phyloP scores from a whole-genome alignment of 2,113 vertebrate species.

The Phoenicopterus ruber region DNA sequence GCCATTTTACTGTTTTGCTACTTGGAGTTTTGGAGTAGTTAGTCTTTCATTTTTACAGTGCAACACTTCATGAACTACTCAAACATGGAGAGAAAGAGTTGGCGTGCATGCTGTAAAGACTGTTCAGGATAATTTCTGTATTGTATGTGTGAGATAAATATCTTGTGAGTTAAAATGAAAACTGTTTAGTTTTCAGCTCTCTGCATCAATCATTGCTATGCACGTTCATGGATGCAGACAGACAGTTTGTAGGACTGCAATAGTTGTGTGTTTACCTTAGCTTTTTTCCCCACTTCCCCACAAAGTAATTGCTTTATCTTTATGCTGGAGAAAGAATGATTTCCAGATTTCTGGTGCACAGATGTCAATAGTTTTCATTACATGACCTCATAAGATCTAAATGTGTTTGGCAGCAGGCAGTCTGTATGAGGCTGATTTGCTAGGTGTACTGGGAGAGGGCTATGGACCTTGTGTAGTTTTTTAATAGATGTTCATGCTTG shows the following conservation, averaged over 20 bases:
- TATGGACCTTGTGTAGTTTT: neutral
- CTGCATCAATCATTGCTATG: neutral
- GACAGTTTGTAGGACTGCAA: neutral
- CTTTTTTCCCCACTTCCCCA: neutral
- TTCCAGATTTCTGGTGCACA: no score
- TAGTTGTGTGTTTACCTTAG: neutral
- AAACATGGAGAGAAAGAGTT: neutral
- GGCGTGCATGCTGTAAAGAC: neutral
- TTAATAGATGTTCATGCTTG: neutral
- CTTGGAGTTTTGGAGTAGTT: neutral
- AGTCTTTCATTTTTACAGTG: slow-evolving; percentile 25
- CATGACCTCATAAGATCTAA: slow-evolving; percentile 17
- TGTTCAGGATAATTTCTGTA: neutral
- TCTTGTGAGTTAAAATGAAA: neutral
- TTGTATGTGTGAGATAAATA: neutral
- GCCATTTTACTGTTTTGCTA: neutral
- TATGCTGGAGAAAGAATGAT: neutral
- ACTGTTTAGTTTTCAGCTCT: neutral
- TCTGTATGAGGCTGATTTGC: neutral
- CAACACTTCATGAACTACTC: neutral
- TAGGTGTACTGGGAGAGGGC: neutral
- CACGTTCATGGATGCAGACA: neutral
- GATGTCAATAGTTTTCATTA: no score
- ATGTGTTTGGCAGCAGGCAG: neutral
- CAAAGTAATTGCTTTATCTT: neutral